These are phyloP conservation scores for Anabacerthia variegaticeps DNA, from an alignment of 2,797 vertebrate species.

Conservation along the genomic window DNA sequence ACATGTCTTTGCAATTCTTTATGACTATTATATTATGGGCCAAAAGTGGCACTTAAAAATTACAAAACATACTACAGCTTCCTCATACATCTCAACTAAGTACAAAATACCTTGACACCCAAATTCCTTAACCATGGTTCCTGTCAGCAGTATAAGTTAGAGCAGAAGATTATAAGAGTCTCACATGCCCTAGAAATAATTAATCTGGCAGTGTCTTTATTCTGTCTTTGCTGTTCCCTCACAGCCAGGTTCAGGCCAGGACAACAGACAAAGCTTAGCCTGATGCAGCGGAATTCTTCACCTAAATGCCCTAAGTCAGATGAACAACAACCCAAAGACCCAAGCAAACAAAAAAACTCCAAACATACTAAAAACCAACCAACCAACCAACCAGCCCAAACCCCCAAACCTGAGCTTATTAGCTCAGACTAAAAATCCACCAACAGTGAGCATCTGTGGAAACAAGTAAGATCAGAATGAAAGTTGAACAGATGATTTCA, in stretches of 20 bases:
- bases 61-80: background rate
- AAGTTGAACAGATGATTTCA: background rate
- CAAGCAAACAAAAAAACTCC: background rate
- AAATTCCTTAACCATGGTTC: background rate
- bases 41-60: background rate
- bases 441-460: background rate
- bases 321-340: background rate
- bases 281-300: background rate
- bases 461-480: background rate
- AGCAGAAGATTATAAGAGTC: background rate
- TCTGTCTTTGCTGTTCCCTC: conserved; percentile 6
- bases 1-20: background rate
- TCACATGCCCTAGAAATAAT: conserved; percentile 21
- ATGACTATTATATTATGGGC: background rate
- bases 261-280: conserved; percentile 29
- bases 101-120: background rate
- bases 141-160: background rate
- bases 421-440: background rate
- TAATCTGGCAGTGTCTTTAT: conserved; percentile 17
- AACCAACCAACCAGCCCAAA: rapidly evolving
- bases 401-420: background rate
- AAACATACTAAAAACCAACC: background rate
- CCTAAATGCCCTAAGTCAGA: background rate
- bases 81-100: background rate
- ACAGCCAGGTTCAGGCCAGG: conserved; percentile 13